These are phyloP conservation scores for Yponomeuta sedellus DNA, from an alignment of 2,888 invertebrate genomes.

Conservation along the genomic window DNA sequence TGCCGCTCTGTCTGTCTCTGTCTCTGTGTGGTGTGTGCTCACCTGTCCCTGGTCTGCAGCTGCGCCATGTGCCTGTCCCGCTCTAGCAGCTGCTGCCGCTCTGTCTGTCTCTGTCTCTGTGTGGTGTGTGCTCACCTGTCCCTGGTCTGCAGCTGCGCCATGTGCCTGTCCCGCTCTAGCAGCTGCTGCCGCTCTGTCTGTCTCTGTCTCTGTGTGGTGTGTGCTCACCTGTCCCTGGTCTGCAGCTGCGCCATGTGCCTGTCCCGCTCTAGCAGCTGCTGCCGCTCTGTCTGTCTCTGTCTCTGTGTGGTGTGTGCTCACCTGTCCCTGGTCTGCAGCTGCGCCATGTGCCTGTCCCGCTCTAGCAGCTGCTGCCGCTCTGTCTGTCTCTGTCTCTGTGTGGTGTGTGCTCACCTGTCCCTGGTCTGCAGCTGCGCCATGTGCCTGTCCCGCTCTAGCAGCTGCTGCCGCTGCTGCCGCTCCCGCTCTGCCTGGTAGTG, in stretches of 20 bases:
- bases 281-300: slow-evolving; percentile 54
- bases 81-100: slow-evolving; percentile 53
- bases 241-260: slow-evolving; percentile 34
- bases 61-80: slow-evolving; percentile 52
- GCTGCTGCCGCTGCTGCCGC: slow-evolving; percentile 58
- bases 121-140: slow-evolving; percentile 39
- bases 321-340: slow-evolving; percentile 51
- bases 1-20: no score
- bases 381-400: slow-evolving; percentile 48
- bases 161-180: slow-evolving; percentile 50
- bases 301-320: slow-evolving; percentile 26
- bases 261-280: slow-evolving; percentile 47
- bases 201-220: no score
- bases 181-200: slow-evolving; percentile 50
- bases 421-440: slow-evolving; percentile 46
- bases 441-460: slow-evolving; percentile 54
- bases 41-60: slow-evolving; percentile 52
- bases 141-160: slow-evolving; percentile 35
- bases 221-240: slow-evolving; percentile 42
- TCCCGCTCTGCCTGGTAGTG: slow-evolving; percentile 54
- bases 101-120: slow-evolving; percentile 57
- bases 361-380: slow-evolving; percentile 56
- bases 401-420: slow-evolving; percentile 37
- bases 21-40: no score
- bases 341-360: slow-evolving; percentile 50